A percentile compares a stretch with the other conserved stretches of the same genome.
Evolutionary conservation across 2,888 invertebrate species (phyloP).

Genomic region (Lycia hirtaria): DNA sequence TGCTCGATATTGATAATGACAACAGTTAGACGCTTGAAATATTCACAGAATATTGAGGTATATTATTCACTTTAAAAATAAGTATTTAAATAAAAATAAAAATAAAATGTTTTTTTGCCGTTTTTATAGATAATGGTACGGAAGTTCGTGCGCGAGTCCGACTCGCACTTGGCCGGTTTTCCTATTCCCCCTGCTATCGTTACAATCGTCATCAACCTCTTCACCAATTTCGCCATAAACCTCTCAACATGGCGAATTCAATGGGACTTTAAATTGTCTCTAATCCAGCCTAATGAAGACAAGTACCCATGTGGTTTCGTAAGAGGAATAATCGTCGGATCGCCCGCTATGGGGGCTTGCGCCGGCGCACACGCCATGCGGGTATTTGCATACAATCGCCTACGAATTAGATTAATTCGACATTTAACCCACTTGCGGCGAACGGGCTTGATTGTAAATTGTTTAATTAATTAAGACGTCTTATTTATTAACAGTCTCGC

Average conservation of each 20-base stretch:
- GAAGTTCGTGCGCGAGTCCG: too few species aligned
- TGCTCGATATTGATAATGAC: too few species aligned
- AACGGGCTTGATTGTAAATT: slow-evolving; percentile 39
- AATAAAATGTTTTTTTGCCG: too few species aligned
- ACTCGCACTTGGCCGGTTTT: not conserved
- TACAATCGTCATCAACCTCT: slow-evolving; percentile 8
- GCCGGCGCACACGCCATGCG: slow-evolving; percentile 66
- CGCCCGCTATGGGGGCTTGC: slow-evolving; percentile 36
- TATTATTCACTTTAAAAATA: too few species aligned
- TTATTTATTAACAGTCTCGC: slow-evolving; percentile 3
- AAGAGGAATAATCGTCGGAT: slow-evolving; percentile 33
- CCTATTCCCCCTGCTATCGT: not conserved
- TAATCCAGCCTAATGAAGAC: slow-evolving; percentile 28
- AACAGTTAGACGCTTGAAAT: too few species aligned
- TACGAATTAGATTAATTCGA: slow-evolving; percentile 56
- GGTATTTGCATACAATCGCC: slow-evolving; percentile 74
- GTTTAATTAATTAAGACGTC: slow-evolving; percentile 29
- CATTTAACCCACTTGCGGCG: slow-evolving; percentile 57
- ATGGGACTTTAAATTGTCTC: slow-evolving; percentile 23
- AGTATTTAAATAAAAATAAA: too few species aligned
- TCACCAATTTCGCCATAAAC: slow-evolving; percentile 23
- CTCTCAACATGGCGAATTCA: slow-evolving; percentile 33
- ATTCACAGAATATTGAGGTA: too few species aligned
- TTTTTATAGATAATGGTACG: too few species aligned
- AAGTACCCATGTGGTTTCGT: slow-evolving; percentile 38